Evolutionary conservation across 2,797 vertebrate species (phyloP).

Genomic region (Geotrypetes seraphini): DNA sequence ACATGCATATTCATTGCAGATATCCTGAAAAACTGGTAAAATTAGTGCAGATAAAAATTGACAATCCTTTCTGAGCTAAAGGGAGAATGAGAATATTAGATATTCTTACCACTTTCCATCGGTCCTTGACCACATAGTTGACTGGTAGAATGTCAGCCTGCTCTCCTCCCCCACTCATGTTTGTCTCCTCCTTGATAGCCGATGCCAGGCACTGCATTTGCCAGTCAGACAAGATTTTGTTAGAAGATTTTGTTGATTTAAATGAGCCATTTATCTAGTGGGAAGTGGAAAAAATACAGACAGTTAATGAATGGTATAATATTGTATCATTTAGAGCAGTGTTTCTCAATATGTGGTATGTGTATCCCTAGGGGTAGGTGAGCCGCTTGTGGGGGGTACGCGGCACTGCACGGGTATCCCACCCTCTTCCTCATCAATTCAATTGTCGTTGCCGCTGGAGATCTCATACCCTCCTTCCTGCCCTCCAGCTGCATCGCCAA

Average conservation of each 20-base stretch:
- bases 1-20: no score
- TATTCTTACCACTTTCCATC: conserved; percentile 95
- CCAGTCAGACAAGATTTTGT: conserved; percentile 82
- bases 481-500: no score
- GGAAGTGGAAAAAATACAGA: neutral
- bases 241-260: conserved; percentile 85
- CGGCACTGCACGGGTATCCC: no score
- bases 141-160: conserved; percentile 94
- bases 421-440: no score
- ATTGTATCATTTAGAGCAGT: no score
- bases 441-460: no score
- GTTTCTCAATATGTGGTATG: no score
- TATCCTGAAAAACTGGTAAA: no score
- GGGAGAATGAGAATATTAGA: neutral
- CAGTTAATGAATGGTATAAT: conserved; percentile 4
- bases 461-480: no score
- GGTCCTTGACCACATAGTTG: conserved; percentile 95
- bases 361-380: no score
- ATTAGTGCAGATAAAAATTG: no score
- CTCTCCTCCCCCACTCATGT: conserved; percentile 94
- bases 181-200: conserved; percentile 88
- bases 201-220: conserved; percentile 96
- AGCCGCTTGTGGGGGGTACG: no score
- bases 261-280: conserved; percentile 92
- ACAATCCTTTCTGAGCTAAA: neutral